Evolutionary conservation across 2,113 vertebrate genomes (phyloP).

Genomic region (Peromyscus leucopus): DNA sequence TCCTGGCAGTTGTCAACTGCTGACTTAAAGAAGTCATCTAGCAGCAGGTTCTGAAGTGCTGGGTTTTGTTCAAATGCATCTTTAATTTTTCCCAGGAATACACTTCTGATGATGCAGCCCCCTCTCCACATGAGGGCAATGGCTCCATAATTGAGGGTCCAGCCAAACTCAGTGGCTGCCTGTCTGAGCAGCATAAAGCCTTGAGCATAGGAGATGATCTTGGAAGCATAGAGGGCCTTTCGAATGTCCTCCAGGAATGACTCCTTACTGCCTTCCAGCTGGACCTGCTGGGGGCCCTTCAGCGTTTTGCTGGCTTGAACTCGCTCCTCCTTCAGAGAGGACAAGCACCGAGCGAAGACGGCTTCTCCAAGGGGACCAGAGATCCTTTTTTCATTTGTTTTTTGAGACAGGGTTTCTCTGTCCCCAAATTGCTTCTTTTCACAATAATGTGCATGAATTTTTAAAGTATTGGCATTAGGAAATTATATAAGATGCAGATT

Average conservation of each 20-base stretch:
- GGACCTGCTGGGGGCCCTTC: conserved; percentile 87
- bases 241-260: conserved; percentile 96
- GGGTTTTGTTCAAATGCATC: conserved; percentile 95
- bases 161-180: conserved; percentile 95
- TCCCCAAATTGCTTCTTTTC: background rate
- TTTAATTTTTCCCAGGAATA: conserved; percentile 98
- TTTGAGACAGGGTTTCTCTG: too few species aligned
- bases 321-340: conserved; percentile 96
- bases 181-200: conserved; percentile 98
- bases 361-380: conserved; percentile 89
- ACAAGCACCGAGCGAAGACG: conserved; percentile 97
- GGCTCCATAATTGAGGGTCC: conserved; percentile 96
- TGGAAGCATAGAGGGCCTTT: conserved; percentile 98
- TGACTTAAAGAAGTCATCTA: conserved; percentile 94
- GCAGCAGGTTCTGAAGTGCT: conserved; percentile 93
- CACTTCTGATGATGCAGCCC: conserved; percentile 98
- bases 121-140: conserved; percentile 99
- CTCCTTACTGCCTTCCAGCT: conserved; percentile 90
- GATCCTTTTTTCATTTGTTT: too few species aligned
- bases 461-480: background rate
- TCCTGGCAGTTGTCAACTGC: conserved; percentile 91
- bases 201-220: conserved; percentile 98
- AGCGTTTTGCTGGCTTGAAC: conserved; percentile 93
- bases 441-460: background rate
- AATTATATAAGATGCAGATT: background rate